Base-by-base conservation (phyloP, 35 echinoderm and acorn worm genomes). In the Chiridota heheva region DNA sequence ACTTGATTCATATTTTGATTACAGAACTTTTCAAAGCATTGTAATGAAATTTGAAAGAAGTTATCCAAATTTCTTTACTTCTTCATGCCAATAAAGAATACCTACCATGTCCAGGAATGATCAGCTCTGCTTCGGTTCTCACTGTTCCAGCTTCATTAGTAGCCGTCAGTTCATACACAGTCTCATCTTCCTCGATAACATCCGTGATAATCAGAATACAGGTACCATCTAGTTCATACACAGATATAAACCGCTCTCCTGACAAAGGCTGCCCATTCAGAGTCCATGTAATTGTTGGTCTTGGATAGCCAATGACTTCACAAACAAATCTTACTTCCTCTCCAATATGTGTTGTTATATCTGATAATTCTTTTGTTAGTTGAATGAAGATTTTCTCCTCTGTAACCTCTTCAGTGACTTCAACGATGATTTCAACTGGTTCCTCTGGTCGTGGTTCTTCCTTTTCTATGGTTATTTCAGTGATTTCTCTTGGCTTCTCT, bases 91-190 rank as follows among this genome's bases (percentile, higher is more conserved):
- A n/a, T n/a, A n/a, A n/a, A n/a, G n/a, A n/a, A n/a, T 27, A 84
- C 88, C 79, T 80, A 91, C 81, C 63, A 63, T 68, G 42, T 69
- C 46, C 49, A 37, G 79, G 70, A 61, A 93, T 81, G n/a, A 96
- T 90, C 16, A 90, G 81, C 60, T 90, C 86, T 85, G 91, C 85
- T 44, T 84, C 67, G n/a, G 92, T 90, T 36, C 86, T 85, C 29
- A 86, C 87, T 29, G 65, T 59, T n/a, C 92, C 92, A 31, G 75
- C 82, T 43, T 84, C 67, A 82, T 96, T 96, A 58, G 82, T 73
- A 18, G 92, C 92, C 37, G 65, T 48, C 34, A 88, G 83, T 67
- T 86, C 82, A 83, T 86, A 96, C 43, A 81, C 69, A 31, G 92
- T 87, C 16, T 96, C 82, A 72, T 96, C 92, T 68, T 90, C 92